Conservation (phyloP, 2,113 vertebrate species). For the Catharus bicknelli region DNA sequence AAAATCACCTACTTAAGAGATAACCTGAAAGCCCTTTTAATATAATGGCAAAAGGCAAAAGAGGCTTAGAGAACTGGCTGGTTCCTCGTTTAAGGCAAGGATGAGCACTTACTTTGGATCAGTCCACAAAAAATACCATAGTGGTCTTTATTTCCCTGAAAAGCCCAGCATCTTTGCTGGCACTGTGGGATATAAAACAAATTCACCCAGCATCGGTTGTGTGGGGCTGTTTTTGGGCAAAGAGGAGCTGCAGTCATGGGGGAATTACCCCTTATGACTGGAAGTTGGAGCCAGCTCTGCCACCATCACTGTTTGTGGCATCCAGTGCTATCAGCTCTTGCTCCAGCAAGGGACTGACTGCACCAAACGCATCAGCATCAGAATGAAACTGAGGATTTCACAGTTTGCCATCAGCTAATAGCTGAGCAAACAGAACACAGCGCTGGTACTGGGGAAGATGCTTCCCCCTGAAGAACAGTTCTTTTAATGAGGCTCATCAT, state of each 20-base stretch:
- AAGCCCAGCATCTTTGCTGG: neutral
- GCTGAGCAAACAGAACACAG: slow-evolving; percentile 7
- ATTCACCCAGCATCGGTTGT: fast-evolving
- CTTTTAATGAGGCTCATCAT: slow-evolving; percentile 51
- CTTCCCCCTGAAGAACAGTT: slow-evolving; percentile 45
- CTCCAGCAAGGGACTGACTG: neutral
- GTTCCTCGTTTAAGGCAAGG: neutral
- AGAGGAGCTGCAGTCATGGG: neutral
- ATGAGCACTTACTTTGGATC: neutral
- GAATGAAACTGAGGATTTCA: neutral
- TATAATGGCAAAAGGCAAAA: slow-evolving; percentile 32
- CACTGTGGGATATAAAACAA: fast-evolving
- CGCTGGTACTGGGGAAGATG: neutral
- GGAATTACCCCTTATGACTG: fast-evolving
- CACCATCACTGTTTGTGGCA: neutral
- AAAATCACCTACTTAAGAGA: slow-evolving; percentile 21
- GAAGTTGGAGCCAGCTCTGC: neutral
- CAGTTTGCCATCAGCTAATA: slow-evolving; percentile 41
- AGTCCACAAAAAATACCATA: neutral
- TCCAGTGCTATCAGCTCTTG: fast-evolving
- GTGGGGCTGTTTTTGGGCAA: neutral
- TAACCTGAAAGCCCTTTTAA: slow-evolving; percentile 48
- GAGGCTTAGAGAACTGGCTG: fast-evolving
- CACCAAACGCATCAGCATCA: neutral
- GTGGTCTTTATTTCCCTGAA: neutral